Conservation (phyloP, 30 jellyfish, hydroid and myxozoan species). For the Rhopilema esculentum region DNA sequence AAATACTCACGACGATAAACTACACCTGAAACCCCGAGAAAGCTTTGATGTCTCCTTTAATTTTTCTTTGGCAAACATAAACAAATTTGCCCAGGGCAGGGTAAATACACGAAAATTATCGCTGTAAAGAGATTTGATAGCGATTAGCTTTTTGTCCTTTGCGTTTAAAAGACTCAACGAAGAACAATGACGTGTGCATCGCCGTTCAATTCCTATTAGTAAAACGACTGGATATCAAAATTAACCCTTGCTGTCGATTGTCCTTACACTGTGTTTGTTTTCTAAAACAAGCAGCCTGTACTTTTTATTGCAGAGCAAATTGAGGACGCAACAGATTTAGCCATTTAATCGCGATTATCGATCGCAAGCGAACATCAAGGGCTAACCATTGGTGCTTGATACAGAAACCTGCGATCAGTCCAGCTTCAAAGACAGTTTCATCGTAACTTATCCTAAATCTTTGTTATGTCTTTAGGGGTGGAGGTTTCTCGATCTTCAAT, state of each 20-base stretch:
- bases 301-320: not conserved
- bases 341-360: not conserved
- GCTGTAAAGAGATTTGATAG: constrained; percentile 31
- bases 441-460: no score
- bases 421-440: not conserved
- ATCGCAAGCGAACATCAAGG: not conserved
- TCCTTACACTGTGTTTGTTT: not conserved
- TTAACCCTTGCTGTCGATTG: not conserved
- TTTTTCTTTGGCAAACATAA: not conserved
- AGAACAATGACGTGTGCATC: constrained; percentile 9
- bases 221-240: not conserved
- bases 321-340: not conserved
- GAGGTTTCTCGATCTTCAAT: no score
- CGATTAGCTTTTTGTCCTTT: constrained; percentile 15
- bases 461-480: no score
- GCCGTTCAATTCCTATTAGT: not conserved
- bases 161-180: not conserved
- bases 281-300: not conserved
- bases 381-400: not conserved
- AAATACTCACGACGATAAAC: no score
- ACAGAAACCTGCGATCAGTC: not conserved
- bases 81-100: not conserved
- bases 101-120: not conserved
- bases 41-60: not conserved
- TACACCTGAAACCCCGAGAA: not conserved